Evolutionary conservation across 2,797 vertebrate species (phyloP).

Genomic region (Eleutherodactylus coqui): DNA sequence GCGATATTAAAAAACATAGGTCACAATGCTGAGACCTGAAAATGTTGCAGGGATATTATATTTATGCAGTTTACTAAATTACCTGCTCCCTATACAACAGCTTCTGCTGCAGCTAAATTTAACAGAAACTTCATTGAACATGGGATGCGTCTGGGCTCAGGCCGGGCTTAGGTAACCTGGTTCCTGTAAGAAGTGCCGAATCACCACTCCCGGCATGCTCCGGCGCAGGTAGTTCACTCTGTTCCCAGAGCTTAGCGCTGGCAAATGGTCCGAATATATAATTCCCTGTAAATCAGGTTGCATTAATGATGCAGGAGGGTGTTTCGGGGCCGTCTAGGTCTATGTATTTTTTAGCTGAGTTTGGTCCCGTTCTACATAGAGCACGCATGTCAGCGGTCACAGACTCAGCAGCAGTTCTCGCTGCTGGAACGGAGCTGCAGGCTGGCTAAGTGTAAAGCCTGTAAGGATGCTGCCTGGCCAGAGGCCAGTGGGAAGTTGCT

Average conservation of each 20-base stretch:
- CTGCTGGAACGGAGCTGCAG: no score
- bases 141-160: neutral
- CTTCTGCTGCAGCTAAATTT: conserved; percentile 64
- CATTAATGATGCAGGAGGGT: no score
- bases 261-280: neutral
- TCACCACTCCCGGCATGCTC: neutral
- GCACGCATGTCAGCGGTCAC: no score
- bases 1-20: conserved; percentile 66
- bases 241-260: neutral
- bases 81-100: conserved; percentile 67
- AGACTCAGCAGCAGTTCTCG: no score
- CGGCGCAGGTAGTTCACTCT: neutral
- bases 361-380: no score
- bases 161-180: conserved; percentile 5
- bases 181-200: neutral
- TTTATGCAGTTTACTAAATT: conserved; percentile 68
- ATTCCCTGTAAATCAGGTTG: no score
- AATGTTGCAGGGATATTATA: conserved; percentile 65
- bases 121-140: conserved; percentile 58
- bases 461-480: no score
- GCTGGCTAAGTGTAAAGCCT: no score
- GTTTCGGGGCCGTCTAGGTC: no score
- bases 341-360: no score
- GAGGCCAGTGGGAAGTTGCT: no score
- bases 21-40: conserved; percentile 63